A percentile compares a stretch with the other conserved stretches of the same genome.
Conservation (phyloP, 1,140 invertebrate species). For the Ceratina australensis region DNA sequence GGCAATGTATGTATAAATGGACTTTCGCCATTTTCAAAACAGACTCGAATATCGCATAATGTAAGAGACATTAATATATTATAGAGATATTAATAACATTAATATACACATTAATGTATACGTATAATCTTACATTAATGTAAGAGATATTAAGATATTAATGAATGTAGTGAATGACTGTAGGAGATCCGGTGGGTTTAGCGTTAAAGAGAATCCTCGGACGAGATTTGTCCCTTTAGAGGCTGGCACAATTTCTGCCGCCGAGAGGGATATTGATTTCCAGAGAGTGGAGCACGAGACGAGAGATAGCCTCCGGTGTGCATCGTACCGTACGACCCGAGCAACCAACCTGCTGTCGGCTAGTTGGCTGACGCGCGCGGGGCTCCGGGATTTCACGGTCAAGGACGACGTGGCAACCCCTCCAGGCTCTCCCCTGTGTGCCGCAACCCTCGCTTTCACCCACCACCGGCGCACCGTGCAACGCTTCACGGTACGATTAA, state of each 20-base stretch:
- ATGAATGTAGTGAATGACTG: too few species aligned
- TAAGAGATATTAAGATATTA: too few species aligned
- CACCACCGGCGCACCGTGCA: conserved; percentile 30
- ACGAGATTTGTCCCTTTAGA: background rate
- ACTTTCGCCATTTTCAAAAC: too few species aligned
- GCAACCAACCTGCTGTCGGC: conserved; percentile 34
- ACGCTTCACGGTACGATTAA: conserved; percentile 58
- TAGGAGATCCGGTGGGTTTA: too few species aligned
- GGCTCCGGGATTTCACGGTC: conserved; percentile 68
- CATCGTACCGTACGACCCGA: conserved; percentile 39
- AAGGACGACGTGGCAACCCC: conserved; percentile 64
- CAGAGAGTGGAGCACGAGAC: conserved; percentile 33
- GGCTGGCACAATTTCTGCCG: conserved; percentile 26
- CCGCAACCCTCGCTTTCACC: conserved; percentile 59
- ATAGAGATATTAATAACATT: too few species aligned
- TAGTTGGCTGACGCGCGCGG: conserved; percentile 5
- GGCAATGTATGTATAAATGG: too few species aligned
- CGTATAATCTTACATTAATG: too few species aligned
- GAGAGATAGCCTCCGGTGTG: conserved; percentile 47
- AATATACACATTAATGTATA: too few species aligned
- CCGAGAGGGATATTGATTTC: conserved; percentile 54
- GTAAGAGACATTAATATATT: too few species aligned
- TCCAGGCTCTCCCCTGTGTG: conserved; percentile 34
- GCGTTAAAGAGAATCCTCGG: background rate
- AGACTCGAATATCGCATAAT: too few species aligned